Conservation (phyloP, 2,113 vertebrate species). For the Ahaetulla prasina region DNA sequence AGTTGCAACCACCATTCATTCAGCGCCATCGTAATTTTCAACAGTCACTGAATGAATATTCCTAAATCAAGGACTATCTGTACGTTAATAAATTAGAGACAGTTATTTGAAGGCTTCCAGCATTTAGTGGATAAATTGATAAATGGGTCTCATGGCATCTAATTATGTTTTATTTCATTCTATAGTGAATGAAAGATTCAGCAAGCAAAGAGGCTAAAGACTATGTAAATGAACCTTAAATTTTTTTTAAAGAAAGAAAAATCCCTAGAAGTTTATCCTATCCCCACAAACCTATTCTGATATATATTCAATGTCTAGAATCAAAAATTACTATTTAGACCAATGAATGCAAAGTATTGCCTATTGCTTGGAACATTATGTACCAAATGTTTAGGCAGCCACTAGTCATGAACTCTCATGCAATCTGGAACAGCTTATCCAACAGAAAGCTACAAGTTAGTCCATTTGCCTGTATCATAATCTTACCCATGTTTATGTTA, state of each 20-base stretch:
- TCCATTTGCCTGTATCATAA: background rate
- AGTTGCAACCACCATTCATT: background rate
- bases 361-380: background rate
- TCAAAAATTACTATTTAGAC: background rate
- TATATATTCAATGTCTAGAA: background rate
- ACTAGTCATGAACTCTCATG: background rate
- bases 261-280: background rate
- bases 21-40: background rate
- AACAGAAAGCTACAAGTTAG: background rate
- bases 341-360: background rate
- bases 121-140: background rate
- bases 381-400: background rate
- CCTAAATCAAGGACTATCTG: background rate
- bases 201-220: background rate
- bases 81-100: background rate
- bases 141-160: background rate
- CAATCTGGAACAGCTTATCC: background rate
- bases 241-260: background rate
- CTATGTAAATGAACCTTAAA: background rate
- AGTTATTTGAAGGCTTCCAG: background rate
- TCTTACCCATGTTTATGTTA: background rate
- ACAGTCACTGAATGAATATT: background rate
- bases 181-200: background rate
- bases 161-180: background rate
- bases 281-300: background rate